Percentiles rank a stretch among this genome's conserved stretches.
Evolutionary conservation across 2,797 vertebrate species (phyloP).

Genomic region (Spheniscus humboldti): DNA sequence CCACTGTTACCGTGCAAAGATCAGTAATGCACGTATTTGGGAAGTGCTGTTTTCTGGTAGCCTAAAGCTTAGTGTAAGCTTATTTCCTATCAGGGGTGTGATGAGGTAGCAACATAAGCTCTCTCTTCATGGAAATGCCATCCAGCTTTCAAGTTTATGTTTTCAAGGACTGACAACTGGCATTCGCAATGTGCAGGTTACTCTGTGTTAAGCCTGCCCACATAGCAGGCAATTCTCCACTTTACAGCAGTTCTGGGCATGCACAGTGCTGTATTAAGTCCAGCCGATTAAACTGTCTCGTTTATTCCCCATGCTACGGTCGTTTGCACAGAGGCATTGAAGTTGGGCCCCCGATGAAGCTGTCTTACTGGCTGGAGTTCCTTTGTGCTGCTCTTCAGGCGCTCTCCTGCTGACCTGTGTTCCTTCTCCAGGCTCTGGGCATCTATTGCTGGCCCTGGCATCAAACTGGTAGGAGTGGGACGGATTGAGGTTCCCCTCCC

Average conservation of each 20-base stretch:
- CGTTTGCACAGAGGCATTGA: too few relatives aligned
- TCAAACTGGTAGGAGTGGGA: too few relatives aligned
- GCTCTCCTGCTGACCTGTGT: too few relatives aligned
- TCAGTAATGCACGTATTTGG: accelerated
- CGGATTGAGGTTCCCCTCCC: too few relatives aligned
- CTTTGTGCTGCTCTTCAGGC: too few relatives aligned
- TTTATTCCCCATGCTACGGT: too few relatives aligned
- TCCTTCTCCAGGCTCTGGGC: too few relatives aligned
- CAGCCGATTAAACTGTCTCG: background rate
- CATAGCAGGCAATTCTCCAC: background rate
- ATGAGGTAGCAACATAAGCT: background rate
- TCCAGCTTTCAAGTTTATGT: background rate
- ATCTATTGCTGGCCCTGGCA: too few relatives aligned
- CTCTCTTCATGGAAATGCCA: background rate
- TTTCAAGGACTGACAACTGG: background rate
- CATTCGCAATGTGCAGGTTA: background rate
- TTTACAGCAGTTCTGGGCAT: background rate
- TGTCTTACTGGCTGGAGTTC: too few relatives aligned
- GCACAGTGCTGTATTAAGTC: background rate
- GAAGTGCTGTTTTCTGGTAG: background rate
- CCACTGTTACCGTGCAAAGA: accelerated
- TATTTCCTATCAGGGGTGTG: background rate
- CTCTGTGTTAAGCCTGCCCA: background rate
- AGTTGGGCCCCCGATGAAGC: too few relatives aligned
- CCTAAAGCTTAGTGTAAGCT: background rate